Percentiles rank a stretch among this genome's conserved stretches.
phyloP scores from a whole-genome alignment of 2,113 vertebrate species.

The Ailuropoda melanoleuca region DNA sequence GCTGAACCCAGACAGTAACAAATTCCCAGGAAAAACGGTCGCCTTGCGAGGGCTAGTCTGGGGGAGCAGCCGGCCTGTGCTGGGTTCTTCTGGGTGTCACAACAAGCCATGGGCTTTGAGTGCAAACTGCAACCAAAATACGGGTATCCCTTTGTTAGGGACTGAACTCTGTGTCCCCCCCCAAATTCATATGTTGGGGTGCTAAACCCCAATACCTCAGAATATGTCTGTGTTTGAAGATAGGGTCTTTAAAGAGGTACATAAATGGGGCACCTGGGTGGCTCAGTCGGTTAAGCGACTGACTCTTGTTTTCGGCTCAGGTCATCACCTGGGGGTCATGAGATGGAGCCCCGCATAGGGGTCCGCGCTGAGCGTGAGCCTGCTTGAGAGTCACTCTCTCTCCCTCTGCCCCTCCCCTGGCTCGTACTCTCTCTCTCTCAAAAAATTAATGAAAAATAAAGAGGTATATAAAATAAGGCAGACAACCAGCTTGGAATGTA shows the following conservation, averaged over 20 bases:
- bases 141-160: not conserved
- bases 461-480: not conserved
- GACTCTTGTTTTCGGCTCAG: not conserved
- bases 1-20: not conserved
- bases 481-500: not conserved
- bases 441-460: not conserved
- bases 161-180: not conserved
- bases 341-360: not conserved
- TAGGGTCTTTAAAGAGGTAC: not conserved
- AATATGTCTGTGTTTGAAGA: not conserved
- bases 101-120: not conserved
- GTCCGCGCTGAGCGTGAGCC: not conserved
- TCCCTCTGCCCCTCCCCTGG: not conserved
- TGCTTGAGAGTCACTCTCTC: not conserved
- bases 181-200: not conserved
- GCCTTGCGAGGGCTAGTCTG: not conserved
- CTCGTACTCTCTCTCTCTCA: not conserved
- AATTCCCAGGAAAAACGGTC: not conserved
- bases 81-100: not conserved
- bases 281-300: not conserved
- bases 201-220: not conserved
- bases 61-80: not conserved
- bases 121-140: not conserved
- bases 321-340: not conserved
- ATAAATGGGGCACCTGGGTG: not conserved